Percentiles rank a stretch among this genome's conserved stretches.
Conservation (phyloP, 2,113 vertebrate species). For the Takifugu flavidus region DNA sequence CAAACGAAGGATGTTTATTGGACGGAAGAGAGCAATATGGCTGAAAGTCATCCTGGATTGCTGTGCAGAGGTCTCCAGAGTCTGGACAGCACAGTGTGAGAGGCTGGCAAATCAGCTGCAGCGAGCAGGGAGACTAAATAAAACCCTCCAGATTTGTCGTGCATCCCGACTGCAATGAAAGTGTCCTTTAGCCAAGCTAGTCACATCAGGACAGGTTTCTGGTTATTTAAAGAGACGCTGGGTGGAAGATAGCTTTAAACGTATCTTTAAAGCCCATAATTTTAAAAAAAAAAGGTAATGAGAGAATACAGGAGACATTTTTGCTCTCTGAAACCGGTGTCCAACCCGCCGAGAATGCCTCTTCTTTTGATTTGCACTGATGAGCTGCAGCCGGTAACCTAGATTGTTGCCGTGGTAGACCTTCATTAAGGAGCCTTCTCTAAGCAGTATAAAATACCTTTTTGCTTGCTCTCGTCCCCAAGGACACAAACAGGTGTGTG, state of each 20-base stretch:
- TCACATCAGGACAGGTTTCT: too few species aligned
- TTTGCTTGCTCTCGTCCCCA: slow-evolving; percentile 34
- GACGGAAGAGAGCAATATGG: slow-evolving; percentile 30
- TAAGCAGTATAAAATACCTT: slow-evolving; percentile 32
- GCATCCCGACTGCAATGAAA: slow-evolving; percentile 9
- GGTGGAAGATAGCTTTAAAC: not conserved
- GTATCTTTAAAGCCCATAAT: not conserved
- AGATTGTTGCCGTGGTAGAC: slow-evolving; percentile 53
- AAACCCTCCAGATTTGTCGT: slow-evolving; percentile 6
- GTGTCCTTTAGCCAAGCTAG: too few species aligned
- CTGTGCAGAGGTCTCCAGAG: slow-evolving; percentile 35
- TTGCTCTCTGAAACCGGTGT: slow-evolving; percentile 28
- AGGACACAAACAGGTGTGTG: slow-evolving; percentile 62
- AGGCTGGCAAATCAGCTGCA: slow-evolving; percentile 13
- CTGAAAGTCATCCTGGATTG: slow-evolving; percentile 25
- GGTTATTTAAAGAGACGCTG: too few species aligned
- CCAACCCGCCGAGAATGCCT: slow-evolving; percentile 13
- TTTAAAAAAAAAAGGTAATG: slow-evolving; percentile 1
- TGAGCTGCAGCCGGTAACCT: slow-evolving; percentile 39
- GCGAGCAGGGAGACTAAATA: slow-evolving; percentile 16
- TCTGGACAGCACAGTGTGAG: slow-evolving; percentile 25
- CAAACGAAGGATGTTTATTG: slow-evolving; percentile 38
- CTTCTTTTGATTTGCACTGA: slow-evolving; percentile 18
- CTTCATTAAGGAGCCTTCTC: slow-evolving; percentile 55
- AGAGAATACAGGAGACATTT: not conserved